Conservation (phyloP, 2,888 invertebrate genomes). For the Erynnis tages region DNA sequence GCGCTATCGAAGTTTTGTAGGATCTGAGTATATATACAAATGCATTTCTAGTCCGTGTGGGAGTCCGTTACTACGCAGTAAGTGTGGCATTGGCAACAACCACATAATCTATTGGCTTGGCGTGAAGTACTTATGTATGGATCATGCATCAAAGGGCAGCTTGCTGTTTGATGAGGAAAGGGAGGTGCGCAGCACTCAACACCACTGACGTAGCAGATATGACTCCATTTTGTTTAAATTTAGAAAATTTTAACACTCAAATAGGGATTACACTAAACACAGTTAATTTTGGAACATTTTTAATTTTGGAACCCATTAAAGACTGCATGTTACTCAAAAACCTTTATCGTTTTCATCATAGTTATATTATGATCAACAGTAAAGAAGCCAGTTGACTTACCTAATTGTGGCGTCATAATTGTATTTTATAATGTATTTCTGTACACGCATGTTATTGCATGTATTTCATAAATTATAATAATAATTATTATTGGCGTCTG, state of each 20-base stretch:
- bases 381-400: too few relatives aligned
- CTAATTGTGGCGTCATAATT: too few relatives aligned
- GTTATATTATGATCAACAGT: too few relatives aligned
- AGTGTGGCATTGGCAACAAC: conserved; percentile 45
- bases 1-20: conserved; percentile 50
- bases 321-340: too few relatives aligned
- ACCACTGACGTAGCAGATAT: conserved; percentile 71
- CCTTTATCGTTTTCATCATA: too few relatives aligned
- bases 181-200: conserved; percentile 66
- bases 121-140: conserved; percentile 62
- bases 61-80: conserved; percentile 74
- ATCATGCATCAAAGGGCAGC: conserved; percentile 51
- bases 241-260: neutral
- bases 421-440: too few relatives aligned
- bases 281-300: too few relatives aligned
- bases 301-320: too few relatives aligned
- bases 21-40: conserved; percentile 37
- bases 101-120: conserved; percentile 52
- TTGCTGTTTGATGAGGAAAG: conserved; percentile 61
- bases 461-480: too few relatives aligned
- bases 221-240: conserved; percentile 58
- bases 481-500: too few relatives aligned
- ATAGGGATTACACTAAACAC: too few relatives aligned
- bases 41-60: conserved; percentile 33
- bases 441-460: too few relatives aligned